Base-by-base conservation (phyloP, 2,888 invertebrate species). In the Phengaris alcon region DNA sequence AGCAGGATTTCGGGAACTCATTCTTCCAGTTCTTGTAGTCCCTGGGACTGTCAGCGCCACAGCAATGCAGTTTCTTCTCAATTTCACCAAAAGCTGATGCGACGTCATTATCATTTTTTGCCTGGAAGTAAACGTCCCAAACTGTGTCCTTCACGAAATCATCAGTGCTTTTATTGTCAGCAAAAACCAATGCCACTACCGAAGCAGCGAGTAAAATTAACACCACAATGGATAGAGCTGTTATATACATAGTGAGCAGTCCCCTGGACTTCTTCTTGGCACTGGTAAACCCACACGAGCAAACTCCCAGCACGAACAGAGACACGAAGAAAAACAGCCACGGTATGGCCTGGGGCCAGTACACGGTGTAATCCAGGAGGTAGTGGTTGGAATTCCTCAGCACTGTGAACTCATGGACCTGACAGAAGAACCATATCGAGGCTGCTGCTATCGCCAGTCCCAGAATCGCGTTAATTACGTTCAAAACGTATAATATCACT, bases 291-390 rank as follows among this genome's bases (percentile, higher is more conserved):
- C 92, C 93, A 79, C 91, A 91, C 75, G 84, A 82, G 0, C 89
- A 85, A 0, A 87, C 87, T 73, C 84, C 83, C 6, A 92, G 78
- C 13, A 89, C 85, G n/a, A 90, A 81, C 0, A 90, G 76, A 2
- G 88, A 87, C 46, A 86, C 85, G 1, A 91, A 77, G 52, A 92
- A 84, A 77, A 92, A 93, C 77, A 93, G 82, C 93, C 93, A 93
- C 0, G 93, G 93, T 0, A 91, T 84, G 0, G 89, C 90, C 79
- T 93, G 93, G 0, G 92, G 90, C 92, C 91, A 93, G 77, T 91
- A 91, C 76, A 93, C 86, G 15, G 85, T 87, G 84, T 90, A 93
- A 79, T 93, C 92, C 77, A 93, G 82, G 0, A 90, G 78, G 54
- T 93, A 93, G 75, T 93, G 93, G 82, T 90, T 90, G 59, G 84